Percentiles rank a stretch among this genome's conserved stretches.
Conservation (phyloP, 2,113 vertebrate genomes). For the Deroptyus accipitrinus region DNA sequence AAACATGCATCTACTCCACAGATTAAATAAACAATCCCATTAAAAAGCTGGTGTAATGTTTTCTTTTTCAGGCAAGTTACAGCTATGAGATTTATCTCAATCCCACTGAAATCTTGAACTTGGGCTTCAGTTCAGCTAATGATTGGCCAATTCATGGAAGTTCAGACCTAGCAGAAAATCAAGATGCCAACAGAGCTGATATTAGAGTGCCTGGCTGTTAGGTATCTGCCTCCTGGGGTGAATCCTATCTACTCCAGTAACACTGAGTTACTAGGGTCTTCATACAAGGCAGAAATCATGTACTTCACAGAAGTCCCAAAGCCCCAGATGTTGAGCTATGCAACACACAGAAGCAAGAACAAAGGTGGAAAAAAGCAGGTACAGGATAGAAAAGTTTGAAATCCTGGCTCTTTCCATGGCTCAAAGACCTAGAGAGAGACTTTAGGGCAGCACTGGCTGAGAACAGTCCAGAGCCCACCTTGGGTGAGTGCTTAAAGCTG, state of each 20-base stretch:
- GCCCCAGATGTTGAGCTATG: background rate
- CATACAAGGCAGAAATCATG: fast-evolving
- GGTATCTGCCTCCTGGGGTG: background rate
- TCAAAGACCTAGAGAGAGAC: background rate
- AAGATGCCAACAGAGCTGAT: fast-evolving
- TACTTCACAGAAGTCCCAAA: background rate
- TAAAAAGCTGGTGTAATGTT: background rate
- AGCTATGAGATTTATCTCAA: background rate
- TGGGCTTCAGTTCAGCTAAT: background rate
- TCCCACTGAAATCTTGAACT: background rate
- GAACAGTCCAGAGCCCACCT: background rate
- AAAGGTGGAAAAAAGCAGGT: background rate
- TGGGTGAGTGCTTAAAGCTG: background rate
- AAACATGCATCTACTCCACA: background rate
- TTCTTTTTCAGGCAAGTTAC: background rate
- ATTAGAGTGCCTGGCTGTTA: background rate
- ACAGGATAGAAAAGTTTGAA: background rate
- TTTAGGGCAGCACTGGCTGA: background rate
- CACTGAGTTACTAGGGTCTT: background rate
- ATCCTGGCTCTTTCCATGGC: background rate
- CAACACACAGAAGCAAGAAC: background rate
- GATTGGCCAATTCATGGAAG: background rate
- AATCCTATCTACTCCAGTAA: background rate
- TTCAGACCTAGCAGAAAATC: background rate
- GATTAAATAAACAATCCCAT: background rate